Evolutionary conservation across 2,888 invertebrate species (phyloP).

Genomic region (Drosophila siamana): DNA sequence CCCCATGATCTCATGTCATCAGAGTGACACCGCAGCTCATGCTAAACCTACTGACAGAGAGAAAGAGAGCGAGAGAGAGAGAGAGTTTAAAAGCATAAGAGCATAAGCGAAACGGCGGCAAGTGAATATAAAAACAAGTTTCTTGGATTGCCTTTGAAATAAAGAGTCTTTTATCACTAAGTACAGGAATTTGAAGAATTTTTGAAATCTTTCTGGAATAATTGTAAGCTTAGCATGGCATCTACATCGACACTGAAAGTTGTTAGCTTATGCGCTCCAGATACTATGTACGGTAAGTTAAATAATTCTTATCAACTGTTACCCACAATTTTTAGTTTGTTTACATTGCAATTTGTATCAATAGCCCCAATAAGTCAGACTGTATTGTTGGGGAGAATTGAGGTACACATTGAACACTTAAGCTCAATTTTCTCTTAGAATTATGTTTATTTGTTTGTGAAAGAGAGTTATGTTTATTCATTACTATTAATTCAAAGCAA

Average conservation of each 20-base stretch:
- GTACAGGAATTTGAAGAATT: constrained; percentile 23
- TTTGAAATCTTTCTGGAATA: background rate
- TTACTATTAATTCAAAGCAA: background rate
- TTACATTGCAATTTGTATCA: constrained; percentile 33
- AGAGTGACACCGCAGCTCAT: constrained; percentile 7
- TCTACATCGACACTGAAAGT: constrained; percentile 75
- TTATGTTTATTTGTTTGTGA: background rate
- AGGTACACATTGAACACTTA: constrained; percentile 20
- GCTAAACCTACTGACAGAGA: background rate
- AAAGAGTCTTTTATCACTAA: background rate
- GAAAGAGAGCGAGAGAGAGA: constrained; percentile 3
- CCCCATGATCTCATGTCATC: constrained; percentile 47
- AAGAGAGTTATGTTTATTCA: background rate
- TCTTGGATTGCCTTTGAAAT: background rate
- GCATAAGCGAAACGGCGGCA: background rate
- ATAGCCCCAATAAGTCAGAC: constrained; percentile 28
- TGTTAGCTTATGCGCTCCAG: constrained; percentile 70
- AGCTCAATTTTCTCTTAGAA: constrained; percentile 10
- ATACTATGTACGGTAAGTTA: constrained; percentile 77
- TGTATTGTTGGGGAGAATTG: constrained; percentile 19
- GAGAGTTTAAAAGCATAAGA: background rate
- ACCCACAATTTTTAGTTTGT: constrained; percentile 14
- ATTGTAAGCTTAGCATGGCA: constrained; percentile 58
- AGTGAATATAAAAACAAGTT: constrained; percentile 32
- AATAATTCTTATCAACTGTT: constrained; percentile 24